phyloP scores from a whole-genome alignment of 30 jellyfish, hydroid and myxozoan genomes.

The Aurelia sp. region DNA sequence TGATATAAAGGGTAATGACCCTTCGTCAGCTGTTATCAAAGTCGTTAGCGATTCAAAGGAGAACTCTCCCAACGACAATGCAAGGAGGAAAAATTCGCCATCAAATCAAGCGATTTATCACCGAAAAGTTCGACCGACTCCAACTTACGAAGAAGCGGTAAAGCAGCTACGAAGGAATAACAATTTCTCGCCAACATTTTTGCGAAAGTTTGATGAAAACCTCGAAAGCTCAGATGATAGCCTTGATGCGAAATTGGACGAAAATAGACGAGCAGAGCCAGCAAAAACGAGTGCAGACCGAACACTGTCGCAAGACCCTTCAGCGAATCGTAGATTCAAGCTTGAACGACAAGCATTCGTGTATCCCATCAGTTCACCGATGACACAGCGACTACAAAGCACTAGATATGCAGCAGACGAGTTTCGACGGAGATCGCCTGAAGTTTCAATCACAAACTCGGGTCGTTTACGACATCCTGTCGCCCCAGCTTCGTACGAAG shows the following conservation, averaged over 20 bases:
- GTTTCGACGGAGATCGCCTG: constrained; percentile 56
- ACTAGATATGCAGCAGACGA: constrained; percentile 39
- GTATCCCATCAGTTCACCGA: constrained; percentile 14
- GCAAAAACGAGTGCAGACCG: background rate
- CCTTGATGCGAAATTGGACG: constrained; percentile 31
- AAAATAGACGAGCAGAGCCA: background rate
- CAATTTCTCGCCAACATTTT: constrained; percentile 31
- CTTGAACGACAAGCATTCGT: constrained; percentile 39
- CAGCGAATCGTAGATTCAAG: background rate
- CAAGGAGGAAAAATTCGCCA: constrained; percentile 50
- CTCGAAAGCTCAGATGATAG: constrained; percentile 54
- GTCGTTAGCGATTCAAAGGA: constrained; percentile 33
- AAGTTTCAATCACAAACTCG: constrained; percentile 39
- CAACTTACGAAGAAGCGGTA: constrained; percentile 72
- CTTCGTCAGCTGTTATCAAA: constrained; percentile 39
- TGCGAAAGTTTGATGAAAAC: constrained; percentile 12
- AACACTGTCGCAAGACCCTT: background rate
- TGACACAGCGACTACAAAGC: constrained; percentile 42
- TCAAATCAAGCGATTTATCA: constrained; percentile 40
- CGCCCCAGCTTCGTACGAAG: constrained; percentile 90
- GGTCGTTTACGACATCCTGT: constrained; percentile 87
- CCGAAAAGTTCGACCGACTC: constrained; percentile 74
- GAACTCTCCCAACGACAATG: constrained; percentile 17
- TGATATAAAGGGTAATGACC: constrained; percentile 11
- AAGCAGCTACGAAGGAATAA: constrained; percentile 40